Percentiles rank a stretch among this genome's conserved stretches.
These are phyloP conservation scores for Drosophila anceps DNA, from an alignment of 2,888 invertebrate genomes.

Conservation along the genomic window DNA sequence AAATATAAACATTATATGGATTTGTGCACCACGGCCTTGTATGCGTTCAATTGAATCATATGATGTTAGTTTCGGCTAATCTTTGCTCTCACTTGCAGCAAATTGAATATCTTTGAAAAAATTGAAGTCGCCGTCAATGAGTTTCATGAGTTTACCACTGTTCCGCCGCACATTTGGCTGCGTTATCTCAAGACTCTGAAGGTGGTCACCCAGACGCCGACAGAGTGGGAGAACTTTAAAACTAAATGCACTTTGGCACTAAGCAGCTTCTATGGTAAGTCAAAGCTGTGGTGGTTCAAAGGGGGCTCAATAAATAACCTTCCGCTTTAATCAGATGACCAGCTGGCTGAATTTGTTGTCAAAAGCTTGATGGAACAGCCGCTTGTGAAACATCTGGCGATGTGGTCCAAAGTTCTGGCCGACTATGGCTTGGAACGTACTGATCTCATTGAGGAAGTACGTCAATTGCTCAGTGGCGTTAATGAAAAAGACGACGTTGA, in stretches of 20 bases:
- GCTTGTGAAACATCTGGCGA: slow-evolving; percentile 4
- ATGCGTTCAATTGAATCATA: not conserved
- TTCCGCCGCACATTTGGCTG: slow-evolving; percentile 59
- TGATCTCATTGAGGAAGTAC: slow-evolving; percentile 31
- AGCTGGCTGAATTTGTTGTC: slow-evolving; percentile 48
- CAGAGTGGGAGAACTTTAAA: slow-evolving; percentile 33
- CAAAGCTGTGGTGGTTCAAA: too few relatives aligned
- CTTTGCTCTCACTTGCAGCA: slow-evolving; percentile 27
- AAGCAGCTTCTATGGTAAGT: slow-evolving; percentile 49
- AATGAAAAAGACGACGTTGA: not conserved
- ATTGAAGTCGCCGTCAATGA: slow-evolving; percentile 36
- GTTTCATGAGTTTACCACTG: slow-evolving; percentile 23
- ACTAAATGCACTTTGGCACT: slow-evolving; percentile 42
- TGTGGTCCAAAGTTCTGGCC: slow-evolving; percentile 52
- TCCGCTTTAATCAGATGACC: slow-evolving; percentile 28
- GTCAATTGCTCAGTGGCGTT: not conserved
- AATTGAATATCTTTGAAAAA: slow-evolving; percentile 41
- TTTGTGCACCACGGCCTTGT: slow-evolving; percentile 54
- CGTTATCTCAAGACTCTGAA: slow-evolving; percentile 41
- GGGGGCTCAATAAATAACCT: not conserved
- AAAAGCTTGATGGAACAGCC: slow-evolving; percentile 22
- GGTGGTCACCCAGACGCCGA: slow-evolving; percentile 51
- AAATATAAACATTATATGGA: slow-evolving; percentile 37
- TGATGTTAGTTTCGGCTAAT: not conserved
- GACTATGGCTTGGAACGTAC: slow-evolving; percentile 58